Conservation (phyloP, 2,797 vertebrate species). For the Paguma larvata region DNA sequence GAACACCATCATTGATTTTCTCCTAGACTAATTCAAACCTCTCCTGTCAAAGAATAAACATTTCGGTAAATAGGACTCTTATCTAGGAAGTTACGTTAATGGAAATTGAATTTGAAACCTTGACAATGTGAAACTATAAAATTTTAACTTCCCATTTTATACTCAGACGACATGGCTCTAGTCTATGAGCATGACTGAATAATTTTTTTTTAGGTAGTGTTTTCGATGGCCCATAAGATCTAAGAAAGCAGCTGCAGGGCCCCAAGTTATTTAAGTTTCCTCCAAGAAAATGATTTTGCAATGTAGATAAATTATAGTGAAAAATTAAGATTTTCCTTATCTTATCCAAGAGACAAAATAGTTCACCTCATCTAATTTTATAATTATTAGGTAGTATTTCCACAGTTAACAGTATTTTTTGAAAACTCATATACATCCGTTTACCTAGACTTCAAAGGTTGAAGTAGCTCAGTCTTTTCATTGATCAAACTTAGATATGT, state of each 20-base stretch:
- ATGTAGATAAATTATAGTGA: not conserved
- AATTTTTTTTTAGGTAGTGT: slow-evolving; percentile 26
- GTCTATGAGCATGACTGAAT: slow-evolving; percentile 32
- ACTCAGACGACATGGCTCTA: slow-evolving; percentile 16
- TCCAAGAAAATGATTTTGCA: slow-evolving; percentile 22
- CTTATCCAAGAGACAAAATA: not conserved
- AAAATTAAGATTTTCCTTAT: slow-evolving; percentile 42
- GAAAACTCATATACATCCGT: not conserved
- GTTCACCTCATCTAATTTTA: not conserved
- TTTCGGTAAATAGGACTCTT: slow-evolving; percentile 64
- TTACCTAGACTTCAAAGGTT: slow-evolving; percentile 9
- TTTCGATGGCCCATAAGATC: not conserved
- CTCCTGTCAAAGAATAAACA: slow-evolving; percentile 66
- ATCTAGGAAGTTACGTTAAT: slow-evolving; percentile 58
- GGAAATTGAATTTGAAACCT: slow-evolving; percentile 72
- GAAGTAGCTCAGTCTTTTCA: not conserved
- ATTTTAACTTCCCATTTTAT: slow-evolving; percentile 74
- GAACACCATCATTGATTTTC: slow-evolving; percentile 26
- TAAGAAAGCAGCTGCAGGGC: not conserved
- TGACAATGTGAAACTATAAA: slow-evolving; percentile 68
- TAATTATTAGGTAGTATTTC: slow-evolving; percentile 14
- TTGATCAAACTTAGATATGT: not conserved
- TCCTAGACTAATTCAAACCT: slow-evolving; percentile 56
- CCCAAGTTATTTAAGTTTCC: not conserved
- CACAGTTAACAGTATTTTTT: slow-evolving; percentile 10